phyloP scores from a whole-genome alignment of 2,797 vertebrate species.

The Protosalanx chinensis region DNA sequence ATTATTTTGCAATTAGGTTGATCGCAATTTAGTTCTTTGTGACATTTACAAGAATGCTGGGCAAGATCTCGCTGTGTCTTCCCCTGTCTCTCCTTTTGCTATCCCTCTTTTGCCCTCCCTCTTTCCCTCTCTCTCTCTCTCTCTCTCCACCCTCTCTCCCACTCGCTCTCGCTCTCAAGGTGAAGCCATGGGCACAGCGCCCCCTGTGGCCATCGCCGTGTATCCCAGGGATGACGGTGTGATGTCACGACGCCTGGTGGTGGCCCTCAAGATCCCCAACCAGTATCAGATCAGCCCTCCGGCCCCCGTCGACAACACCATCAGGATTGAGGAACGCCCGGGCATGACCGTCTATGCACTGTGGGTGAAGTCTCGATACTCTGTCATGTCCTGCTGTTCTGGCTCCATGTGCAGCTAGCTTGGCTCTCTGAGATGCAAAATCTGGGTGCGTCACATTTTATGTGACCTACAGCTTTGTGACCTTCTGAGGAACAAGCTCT shows the following conservation, averaged over 20 bases:
- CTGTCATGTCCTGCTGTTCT: neutral
- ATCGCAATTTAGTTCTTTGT: too few species aligned
- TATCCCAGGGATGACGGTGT: constrained; percentile 82
- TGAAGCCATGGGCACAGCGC: constrained; percentile 83
- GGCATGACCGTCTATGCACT: constrained; percentile 84
- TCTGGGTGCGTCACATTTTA: too few species aligned
- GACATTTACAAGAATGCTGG: too few species aligned
- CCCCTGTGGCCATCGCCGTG: constrained; percentile 82
- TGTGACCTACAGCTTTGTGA: too few species aligned
- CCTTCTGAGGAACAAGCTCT: too few species aligned
- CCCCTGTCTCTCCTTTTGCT: too few species aligned
- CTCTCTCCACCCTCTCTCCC: too few species aligned
- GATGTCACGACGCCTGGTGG: constrained; percentile 81
- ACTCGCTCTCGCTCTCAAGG: constrained; percentile 55
- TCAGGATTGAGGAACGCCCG: constrained; percentile 80
- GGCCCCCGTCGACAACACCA: constrained; percentile 70
- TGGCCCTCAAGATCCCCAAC: constrained; percentile 79
- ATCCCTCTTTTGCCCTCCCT: neutral
- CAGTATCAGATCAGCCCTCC: constrained; percentile 79
- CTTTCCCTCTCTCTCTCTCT: neutral
- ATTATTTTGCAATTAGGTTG: too few species aligned
- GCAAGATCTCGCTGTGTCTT: too few species aligned
- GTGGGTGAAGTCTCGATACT: constrained; percentile 65
- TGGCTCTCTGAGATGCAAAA: too few species aligned
- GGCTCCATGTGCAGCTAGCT: neutral